phyloP scores from a whole-genome alignment of 2,888 invertebrate genomes.

The Aleiodes leptofemur region DNA sequence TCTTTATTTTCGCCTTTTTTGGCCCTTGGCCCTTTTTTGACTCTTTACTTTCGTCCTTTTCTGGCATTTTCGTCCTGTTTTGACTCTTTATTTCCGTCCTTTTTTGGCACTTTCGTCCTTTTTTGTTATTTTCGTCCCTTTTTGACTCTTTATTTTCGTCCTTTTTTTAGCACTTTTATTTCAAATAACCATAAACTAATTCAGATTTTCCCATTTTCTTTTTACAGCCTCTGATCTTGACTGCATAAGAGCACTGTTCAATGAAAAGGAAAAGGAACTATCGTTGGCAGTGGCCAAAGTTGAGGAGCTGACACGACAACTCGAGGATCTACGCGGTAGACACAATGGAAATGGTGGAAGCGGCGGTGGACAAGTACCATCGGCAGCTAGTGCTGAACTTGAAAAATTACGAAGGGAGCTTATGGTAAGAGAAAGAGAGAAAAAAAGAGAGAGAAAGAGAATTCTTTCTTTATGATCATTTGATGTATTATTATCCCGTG shows the following conservation, averaged over 20 bases:
- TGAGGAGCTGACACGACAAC: constrained; percentile 94
- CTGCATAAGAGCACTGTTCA: constrained; percentile 95
- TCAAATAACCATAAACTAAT: constrained; percentile 8
- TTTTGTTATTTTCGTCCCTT: not conserved
- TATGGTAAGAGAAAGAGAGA: constrained; percentile 80
- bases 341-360: constrained; percentile 62
- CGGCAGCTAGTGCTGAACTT: constrained; percentile 89
- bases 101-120: not conserved
- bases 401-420: constrained; percentile 95
- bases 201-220: constrained; percentile 42
- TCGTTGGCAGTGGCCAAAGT: constrained; percentile 98
- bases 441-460: no score
- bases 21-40: not conserved
- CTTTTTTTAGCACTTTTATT: no score
- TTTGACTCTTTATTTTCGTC: not conserved
- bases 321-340: constrained; percentile 89
- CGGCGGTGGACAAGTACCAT: constrained; percentile 76
- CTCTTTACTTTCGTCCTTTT: not conserved
- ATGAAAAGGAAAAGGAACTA: constrained; percentile 97
- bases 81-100: not conserved
- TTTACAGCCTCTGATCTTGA: constrained; percentile 93
- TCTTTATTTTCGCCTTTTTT: no score
- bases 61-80: not conserved
- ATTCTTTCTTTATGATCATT: constrained; percentile 10
- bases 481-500: not conserved